Evolutionary conservation across 2,888 invertebrate species (phyloP).

Genomic region (Deilephila porcellus): DNA sequence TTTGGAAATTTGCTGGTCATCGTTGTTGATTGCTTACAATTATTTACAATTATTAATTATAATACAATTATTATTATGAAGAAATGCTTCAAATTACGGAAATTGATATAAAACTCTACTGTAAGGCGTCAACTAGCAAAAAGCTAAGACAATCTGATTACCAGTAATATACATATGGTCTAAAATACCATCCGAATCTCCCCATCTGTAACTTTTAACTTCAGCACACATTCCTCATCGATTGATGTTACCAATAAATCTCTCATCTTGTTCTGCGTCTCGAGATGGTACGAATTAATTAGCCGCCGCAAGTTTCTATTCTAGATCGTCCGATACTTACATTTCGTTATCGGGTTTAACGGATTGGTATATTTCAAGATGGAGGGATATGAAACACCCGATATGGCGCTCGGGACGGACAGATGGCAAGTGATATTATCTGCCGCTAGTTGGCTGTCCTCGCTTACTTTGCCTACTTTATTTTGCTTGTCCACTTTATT

Average conservation of each 20-base stretch:
- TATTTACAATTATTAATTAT: too few relatives aligned
- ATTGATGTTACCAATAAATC: slow-evolving; percentile 62
- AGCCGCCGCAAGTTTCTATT: slow-evolving; percentile 65
- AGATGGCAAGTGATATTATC: slow-evolving; percentile 71
- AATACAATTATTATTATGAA: too few relatives aligned
- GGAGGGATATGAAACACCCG: slow-evolving; percentile 62
- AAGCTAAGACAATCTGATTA: too few relatives aligned
- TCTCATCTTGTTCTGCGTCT: slow-evolving; percentile 49
- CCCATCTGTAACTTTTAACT: not conserved
- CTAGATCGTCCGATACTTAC: slow-evolving; percentile 64
- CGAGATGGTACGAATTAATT: slow-evolving; percentile 66
- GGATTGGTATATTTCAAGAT: slow-evolving; percentile 72
- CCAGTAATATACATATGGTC: too few relatives aligned
- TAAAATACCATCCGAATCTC: too few relatives aligned
- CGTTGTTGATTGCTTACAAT: too few relatives aligned
- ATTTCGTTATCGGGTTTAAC: slow-evolving; percentile 59
- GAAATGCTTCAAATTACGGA: too few relatives aligned
- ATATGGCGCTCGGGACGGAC: slow-evolving; percentile 70
- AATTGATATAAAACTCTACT: too few relatives aligned
- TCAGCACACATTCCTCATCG: slow-evolving; percentile 36
- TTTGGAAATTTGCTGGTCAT: too few relatives aligned
- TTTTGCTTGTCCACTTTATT: slow-evolving; percentile 50
- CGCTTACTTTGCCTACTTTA: slow-evolving; percentile 59
- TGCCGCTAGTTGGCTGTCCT: slow-evolving; percentile 39
- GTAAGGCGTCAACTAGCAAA: too few relatives aligned